Evolutionary conservation across 2,888 invertebrate genomes (phyloP).

Genomic region (Saturnia japonica): DNA sequence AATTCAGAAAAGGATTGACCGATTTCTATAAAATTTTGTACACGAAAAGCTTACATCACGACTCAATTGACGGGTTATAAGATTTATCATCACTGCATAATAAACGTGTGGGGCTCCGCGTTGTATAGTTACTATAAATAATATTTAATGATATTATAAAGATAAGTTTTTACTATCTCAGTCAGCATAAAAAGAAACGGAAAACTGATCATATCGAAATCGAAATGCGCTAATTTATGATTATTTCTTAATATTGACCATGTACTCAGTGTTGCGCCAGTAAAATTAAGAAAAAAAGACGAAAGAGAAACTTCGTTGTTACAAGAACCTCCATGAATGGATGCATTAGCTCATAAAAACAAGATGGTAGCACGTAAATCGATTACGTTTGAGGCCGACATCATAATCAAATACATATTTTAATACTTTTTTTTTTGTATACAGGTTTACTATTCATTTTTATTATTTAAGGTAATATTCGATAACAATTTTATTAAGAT

Average conservation of each 20-base stretch:
- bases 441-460: not conserved
- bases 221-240: not conserved
- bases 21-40: too few relatives aligned
- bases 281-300: not conserved
- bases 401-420: not conserved
- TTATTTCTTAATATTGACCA: not conserved
- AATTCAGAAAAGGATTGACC: too few relatives aligned
- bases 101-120: too few relatives aligned
- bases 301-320: not conserved
- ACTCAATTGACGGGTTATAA: too few relatives aligned
- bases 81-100: too few relatives aligned
- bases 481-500: not conserved
- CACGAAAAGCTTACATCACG: too few relatives aligned
- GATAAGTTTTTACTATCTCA: not conserved
- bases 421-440: not conserved
- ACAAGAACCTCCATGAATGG: not conserved
- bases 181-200: not conserved
- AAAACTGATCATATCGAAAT: not conserved
- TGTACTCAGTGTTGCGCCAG: not conserved
- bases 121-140: not conserved
- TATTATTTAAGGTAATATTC: not conserved
- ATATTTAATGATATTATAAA: not conserved
- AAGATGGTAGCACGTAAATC: not conserved
- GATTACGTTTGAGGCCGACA: not conserved
- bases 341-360: not conserved